phyloP scores from a whole-genome alignment of 2,888 invertebrate genomes.

The Rugalucina vietnamica region DNA sequence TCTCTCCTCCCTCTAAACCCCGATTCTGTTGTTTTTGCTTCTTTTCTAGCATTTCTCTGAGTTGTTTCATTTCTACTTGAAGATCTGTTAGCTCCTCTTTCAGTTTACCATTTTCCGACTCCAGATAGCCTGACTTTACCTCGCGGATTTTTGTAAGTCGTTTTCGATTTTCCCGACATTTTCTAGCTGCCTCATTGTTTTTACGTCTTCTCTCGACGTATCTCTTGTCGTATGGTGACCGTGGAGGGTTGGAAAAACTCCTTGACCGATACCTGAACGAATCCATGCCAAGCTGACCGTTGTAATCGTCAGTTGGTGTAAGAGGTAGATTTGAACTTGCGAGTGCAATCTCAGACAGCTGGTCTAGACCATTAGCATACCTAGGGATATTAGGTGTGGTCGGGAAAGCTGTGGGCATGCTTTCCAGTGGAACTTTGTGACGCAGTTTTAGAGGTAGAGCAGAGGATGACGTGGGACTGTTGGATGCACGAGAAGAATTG shows the following conservation, averaged over 20 bases:
- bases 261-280: slow-evolving; percentile 33
- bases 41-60: slow-evolving; percentile 87
- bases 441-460: slow-evolving; percentile 77
- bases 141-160: slow-evolving; percentile 83
- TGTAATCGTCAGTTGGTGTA: slow-evolving; percentile 40
- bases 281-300: slow-evolving; percentile 15
- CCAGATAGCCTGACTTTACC: slow-evolving; percentile 82
- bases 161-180: slow-evolving; percentile 84
- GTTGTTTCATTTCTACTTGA: slow-evolving; percentile 95
- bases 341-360: slow-evolving; percentile 77
- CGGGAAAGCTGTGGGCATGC: slow-evolving; percentile 31
- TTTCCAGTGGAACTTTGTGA: slow-evolving; percentile 71
- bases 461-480: slow-evolving; percentile 64
- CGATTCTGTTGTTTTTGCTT: slow-evolving; percentile 62
- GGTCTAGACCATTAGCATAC: slow-evolving; percentile 75
- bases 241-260: slow-evolving; percentile 56
- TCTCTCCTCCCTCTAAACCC: slow-evolving; percentile 58
- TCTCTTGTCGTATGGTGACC: slow-evolving; percentile 73
- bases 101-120: slow-evolving; percentile 87
- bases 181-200: slow-evolving; percentile 85
- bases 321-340: slow-evolving; percentile 70
- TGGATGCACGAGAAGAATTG: slow-evolving; percentile 63
- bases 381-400: slow-evolving; percentile 43
- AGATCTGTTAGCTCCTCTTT: slow-evolving; percentile 91
- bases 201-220: slow-evolving; percentile 84